Conservation (phyloP, 2,888 invertebrate species). For the Volucella inanis region DNA sequence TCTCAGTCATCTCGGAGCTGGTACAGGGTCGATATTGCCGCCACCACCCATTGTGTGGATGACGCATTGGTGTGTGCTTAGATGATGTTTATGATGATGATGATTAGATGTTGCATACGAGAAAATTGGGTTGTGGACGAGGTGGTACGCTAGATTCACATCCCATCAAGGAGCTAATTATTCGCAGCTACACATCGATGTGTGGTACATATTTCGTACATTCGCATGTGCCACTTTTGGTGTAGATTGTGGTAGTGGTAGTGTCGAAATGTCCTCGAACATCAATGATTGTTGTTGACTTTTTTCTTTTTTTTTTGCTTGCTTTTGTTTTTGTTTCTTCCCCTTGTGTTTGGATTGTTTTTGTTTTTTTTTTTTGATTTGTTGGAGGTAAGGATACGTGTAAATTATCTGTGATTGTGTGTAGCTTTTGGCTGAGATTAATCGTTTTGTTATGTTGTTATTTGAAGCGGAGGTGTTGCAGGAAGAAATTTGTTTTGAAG, state of each 20-base stretch:
- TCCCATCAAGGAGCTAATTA: conserved; percentile 60
- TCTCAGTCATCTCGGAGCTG: conserved; percentile 25
- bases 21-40: background rate
- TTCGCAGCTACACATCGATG: conserved; percentile 35
- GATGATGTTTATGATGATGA: conserved; percentile 57
- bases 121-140: background rate
- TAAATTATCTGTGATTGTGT: background rate
- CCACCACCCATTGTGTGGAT: conserved; percentile 55
- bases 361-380: background rate
- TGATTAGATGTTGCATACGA: conserved; percentile 44
- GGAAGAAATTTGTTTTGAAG: conserved; percentile 2
- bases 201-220: conserved; percentile 22
- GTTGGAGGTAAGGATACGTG: background rate
- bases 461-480: background rate
- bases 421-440: conserved; percentile 8
- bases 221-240: conserved; percentile 15
- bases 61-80: conserved; percentile 55
- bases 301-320: background rate
- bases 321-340: background rate
- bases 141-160: conserved; percentile 16
- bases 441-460: conserved; percentile 14
- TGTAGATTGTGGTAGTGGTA: background rate
- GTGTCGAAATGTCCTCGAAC: conserved; percentile 11
- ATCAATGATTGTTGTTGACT: conserved; percentile 12
- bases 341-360: background rate